phyloP scores from a whole-genome alignment of 2,113 vertebrate genomes.

The Cebus imitator region DNA sequence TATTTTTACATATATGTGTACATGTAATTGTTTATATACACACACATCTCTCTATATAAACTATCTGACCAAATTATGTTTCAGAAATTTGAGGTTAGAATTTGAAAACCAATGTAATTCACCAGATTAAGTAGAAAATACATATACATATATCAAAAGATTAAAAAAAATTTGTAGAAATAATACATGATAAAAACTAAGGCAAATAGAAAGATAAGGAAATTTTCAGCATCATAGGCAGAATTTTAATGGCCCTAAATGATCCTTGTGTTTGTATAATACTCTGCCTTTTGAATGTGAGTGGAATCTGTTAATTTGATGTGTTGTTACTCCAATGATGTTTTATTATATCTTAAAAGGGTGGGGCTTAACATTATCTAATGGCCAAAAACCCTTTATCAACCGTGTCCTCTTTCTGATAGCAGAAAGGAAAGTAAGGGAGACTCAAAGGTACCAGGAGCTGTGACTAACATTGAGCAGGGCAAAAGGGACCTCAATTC shows the following conservation, averaged over 20 bases:
- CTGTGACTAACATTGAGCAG: background rate
- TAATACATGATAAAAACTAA: background rate
- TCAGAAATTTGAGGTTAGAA: background rate
- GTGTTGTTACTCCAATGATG: background rate
- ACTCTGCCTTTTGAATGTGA: background rate
- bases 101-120: background rate
- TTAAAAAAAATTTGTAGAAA: background rate
- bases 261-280: background rate
- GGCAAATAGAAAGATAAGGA: background rate
- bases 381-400: background rate
- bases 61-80: background rate
- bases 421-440: background rate
- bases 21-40: background rate
- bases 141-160: background rate
- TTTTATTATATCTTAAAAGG: background rate
- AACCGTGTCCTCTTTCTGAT: background rate
- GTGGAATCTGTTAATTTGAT: background rate
- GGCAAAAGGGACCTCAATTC: background rate
- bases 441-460: background rate
- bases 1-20: background rate
- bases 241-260: background rate
- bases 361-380: background rate
- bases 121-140: background rate
- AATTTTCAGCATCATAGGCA: background rate
- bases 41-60: background rate